A percentile compares a stretch with the other conserved stretches of the same genome.
phyloP scores from a whole-genome alignment of 1,140 invertebrate genomes.

The Zaprionus ghesquierei region DNA sequence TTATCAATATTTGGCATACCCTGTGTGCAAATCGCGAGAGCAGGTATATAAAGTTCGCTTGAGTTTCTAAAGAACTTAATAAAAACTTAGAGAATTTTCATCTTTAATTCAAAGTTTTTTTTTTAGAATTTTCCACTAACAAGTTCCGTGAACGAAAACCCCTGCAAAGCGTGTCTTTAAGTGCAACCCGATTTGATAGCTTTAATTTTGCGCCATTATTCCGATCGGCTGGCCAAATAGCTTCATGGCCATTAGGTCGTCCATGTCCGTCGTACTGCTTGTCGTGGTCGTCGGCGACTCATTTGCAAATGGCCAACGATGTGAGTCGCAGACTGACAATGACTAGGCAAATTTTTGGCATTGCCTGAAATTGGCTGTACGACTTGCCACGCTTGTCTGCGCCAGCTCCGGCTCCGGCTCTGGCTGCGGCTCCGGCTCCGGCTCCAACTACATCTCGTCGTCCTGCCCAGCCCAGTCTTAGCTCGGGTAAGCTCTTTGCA shows the following conservation, averaged over 20 bases:
- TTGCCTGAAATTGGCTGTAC: slow-evolving; percentile 59
- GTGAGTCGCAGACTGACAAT: slow-evolving; percentile 43
- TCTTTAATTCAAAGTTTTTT: too few species aligned
- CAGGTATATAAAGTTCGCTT: not conserved
- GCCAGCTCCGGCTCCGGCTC: not conserved
- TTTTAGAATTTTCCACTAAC: too few species aligned
- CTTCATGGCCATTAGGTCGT: slow-evolving; percentile 53
- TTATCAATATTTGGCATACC: slow-evolving; percentile 41
- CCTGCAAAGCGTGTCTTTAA: not conserved
- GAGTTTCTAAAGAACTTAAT: not conserved
- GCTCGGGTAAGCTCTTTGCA: slow-evolving; percentile 36
- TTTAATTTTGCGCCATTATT: slow-evolving; percentile 27
- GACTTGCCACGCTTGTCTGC: slow-evolving; percentile 26
- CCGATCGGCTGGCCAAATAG: slow-evolving; percentile 53
- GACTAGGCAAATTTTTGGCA: slow-evolving; percentile 54
- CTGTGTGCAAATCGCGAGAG: not conserved
- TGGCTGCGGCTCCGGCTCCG: too few species aligned
- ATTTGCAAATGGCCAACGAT: slow-evolving; percentile 69
- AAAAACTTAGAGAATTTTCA: too few species aligned
- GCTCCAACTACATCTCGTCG: not conserved
- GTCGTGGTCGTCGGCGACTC: slow-evolving; percentile 53
- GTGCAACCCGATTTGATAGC: not conserved
- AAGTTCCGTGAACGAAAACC: not conserved
- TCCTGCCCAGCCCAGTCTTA: slow-evolving; percentile 14
- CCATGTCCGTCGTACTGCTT: not conserved